phyloP scores from a whole-genome alignment of 2,797 vertebrate species.

The Pangasius sanitwongsei region DNA sequence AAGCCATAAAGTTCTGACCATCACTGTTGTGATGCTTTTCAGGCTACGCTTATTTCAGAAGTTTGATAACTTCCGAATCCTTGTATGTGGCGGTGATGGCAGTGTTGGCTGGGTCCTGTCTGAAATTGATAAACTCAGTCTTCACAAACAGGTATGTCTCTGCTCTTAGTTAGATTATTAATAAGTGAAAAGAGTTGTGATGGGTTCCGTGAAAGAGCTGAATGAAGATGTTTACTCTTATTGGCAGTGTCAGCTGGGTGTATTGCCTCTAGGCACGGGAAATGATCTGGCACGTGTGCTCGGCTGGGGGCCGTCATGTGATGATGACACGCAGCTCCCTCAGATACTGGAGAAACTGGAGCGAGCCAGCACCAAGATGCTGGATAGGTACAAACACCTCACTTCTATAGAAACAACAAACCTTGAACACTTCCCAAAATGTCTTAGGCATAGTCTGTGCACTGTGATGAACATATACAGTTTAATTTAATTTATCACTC shows the following conservation, averaged over 20 bases:
- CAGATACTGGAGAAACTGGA: constrained; percentile 97
- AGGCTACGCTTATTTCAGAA: constrained; percentile 97
- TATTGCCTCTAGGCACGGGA: constrained; percentile 92
- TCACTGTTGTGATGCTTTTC: constrained; percentile 17
- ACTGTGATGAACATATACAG: neutral
- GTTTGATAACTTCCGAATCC: constrained; percentile 98
- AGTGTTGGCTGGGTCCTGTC: constrained; percentile 98
- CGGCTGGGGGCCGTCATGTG: constrained; percentile 95
- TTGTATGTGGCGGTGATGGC: constrained; percentile 96
- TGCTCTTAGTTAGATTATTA: neutral
- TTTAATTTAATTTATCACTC: neutral
- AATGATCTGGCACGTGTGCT: constrained; percentile 96
- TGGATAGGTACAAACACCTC: constrained; percentile 82
- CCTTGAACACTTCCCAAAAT: no score
- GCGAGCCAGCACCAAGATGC: constrained; percentile 97
- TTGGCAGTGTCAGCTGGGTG: constrained; percentile 93
- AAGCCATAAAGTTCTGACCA: neutral
- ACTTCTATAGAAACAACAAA: neutral
- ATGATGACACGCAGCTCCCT: constrained; percentile 95
- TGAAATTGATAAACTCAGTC: constrained; percentile 96
- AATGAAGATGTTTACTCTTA: constrained; percentile 50
- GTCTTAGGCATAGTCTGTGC: neutral
- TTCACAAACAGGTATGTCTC: constrained; percentile 90
- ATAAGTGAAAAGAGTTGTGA: neutral
- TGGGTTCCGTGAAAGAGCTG: neutral